Base-by-base conservation (phyloP, 2,113 vertebrate genomes). In the Cochlearius cochlearius region DNA sequence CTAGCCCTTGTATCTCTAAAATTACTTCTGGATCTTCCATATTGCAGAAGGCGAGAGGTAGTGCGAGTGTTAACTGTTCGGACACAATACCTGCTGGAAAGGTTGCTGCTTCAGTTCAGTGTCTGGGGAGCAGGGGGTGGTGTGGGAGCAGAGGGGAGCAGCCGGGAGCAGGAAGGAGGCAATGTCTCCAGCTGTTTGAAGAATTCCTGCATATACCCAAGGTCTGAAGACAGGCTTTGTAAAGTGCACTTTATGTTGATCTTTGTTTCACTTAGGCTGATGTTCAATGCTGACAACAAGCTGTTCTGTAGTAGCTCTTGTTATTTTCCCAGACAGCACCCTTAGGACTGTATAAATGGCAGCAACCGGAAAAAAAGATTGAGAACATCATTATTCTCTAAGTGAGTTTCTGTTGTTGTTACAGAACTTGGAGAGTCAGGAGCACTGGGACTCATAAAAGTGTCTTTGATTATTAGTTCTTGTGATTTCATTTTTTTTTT, bases 391-490 rank as follows among this genome's bases (percentile, higher is more conserved):
- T 97, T 85, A 90, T 94, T 96, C 80, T 91, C 80, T 85, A 79
- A 93, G 87, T 60, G 60, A 68, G 32, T 78, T 96, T 86, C 86
- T 94, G 62, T 66, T 97, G 76, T 86, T 97, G 91, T 68, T 94
- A 34, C 15, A 92, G 83, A 84, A 89, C 49, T 91, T 95, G 73
- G 73, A 96, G 88, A 91, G 62, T 82, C 69, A 82, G 77, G 69
- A 94, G 86, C 69, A 41, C 32, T 47, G 86, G 84, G 92, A 89
- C 80, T 59, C 86, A 86, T 96, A 94, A 92, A 96, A 95, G 17
- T 90, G 73, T 89, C 89, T 94, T 95, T 92, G 86, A 63, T 97
- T 92, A 95, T 97, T 95, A 96, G 91, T 82, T 94, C 60, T 92
- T 91, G 52, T 19, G 12, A 75, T 87, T 96, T 91, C 32, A 60